phyloP scores from a whole-genome alignment of 92 coral and sea anemone genomes.

The Zoanthus solanderi region DNA sequence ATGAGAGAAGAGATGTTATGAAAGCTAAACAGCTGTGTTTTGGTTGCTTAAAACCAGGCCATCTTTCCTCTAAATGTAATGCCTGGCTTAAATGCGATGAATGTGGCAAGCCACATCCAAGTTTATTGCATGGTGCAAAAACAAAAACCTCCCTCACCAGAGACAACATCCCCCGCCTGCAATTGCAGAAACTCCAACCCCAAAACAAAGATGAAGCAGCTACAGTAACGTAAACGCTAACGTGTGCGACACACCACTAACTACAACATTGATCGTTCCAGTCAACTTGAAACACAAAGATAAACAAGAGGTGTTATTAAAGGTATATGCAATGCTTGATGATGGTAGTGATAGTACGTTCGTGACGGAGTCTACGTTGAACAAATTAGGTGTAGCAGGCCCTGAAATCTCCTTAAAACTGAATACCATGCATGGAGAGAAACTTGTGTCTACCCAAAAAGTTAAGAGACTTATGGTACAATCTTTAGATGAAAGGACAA shows the following conservation, averaged over 20 bases:
- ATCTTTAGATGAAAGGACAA: constrained; percentile 29
- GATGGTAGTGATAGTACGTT: constrained; percentile 60
- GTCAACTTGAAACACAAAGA: neutral
- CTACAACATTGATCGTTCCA: neutral
- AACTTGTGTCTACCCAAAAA: constrained; percentile 53
- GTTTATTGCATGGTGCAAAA: no score
- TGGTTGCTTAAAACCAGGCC: no score
- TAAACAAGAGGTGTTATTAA: neutral
- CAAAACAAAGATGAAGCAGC: neutral
- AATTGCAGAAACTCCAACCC: neutral
- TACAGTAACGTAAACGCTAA: no score
- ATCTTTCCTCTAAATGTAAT: no score
- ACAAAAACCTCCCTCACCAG: no score
- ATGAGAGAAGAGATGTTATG: neutral
- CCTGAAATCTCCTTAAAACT: constrained; percentile 29
- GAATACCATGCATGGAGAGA: constrained; percentile 60
- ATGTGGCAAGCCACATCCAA: no score
- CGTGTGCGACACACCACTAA: neutral
- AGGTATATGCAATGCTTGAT: constrained; percentile 44
- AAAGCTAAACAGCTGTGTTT: no score
- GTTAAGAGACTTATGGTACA: constrained; percentile 49
- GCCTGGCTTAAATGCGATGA: no score
- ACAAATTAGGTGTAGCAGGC: constrained; percentile 33
- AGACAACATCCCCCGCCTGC: neutral
- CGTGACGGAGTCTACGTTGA: constrained; percentile 42